Percentiles rank a stretch among this genome's conserved stretches.
Evolutionary conservation across 1,140 invertebrate genomes (phyloP).

Genomic region (Drosophila chauvacae): DNA sequence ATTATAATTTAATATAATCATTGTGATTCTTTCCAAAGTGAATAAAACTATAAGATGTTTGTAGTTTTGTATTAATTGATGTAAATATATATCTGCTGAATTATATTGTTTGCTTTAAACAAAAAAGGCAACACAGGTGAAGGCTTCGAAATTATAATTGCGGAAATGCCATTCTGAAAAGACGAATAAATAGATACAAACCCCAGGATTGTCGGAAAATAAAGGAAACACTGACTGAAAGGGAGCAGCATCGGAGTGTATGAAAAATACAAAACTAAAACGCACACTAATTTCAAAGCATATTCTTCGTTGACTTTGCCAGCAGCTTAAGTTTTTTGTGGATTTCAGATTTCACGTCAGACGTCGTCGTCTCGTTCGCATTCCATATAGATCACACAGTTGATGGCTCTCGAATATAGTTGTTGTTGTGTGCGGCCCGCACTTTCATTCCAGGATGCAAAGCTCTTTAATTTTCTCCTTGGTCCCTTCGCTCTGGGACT

Average conservation of each 20-base stretch:
- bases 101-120: neutral
- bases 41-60: conserved; percentile 71
- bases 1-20: too few relatives aligned
- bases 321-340: neutral
- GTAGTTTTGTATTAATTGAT: conserved; percentile 22
- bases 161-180: neutral
- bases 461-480: conserved; percentile 3
- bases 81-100: neutral
- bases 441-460: conserved; percentile 5
- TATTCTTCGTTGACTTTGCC: conserved; percentile 5
- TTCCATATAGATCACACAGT: conserved; percentile 39
- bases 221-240: neutral
- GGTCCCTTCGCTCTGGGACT: conserved; percentile 8
- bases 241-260: conserved; percentile 11
- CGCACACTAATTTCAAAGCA: conserved; percentile 16
- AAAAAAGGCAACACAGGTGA: neutral
- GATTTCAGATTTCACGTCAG: neutral
- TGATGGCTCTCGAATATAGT: conserved; percentile 16
- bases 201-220: neutral
- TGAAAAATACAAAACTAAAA: conserved; percentile 16
- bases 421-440: neutral
- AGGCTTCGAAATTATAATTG: neutral
- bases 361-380: conserved; percentile 18
- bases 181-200: neutral
- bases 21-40: neutral